Conservation (phyloP, 1,140 invertebrate species). For the Zaprionus capensis region DNA sequence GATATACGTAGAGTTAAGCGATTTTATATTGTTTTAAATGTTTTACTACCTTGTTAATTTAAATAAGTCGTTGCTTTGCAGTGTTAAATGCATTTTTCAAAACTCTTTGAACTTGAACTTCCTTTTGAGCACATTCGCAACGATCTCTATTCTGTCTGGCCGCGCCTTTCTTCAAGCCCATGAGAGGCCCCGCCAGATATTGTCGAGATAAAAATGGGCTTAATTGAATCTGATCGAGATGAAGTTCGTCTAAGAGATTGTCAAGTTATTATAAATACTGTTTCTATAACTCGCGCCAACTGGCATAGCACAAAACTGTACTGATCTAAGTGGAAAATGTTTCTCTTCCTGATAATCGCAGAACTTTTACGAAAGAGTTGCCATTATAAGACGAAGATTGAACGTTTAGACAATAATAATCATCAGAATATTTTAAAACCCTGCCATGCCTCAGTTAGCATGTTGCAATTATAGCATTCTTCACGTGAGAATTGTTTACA, state of each 20-base stretch:
- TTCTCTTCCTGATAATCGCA: conserved; percentile 59
- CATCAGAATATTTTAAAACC: conserved; percentile 67
- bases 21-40: conserved; percentile 50
- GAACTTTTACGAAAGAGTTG: background rate
- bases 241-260: conserved; percentile 41
- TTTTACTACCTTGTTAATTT: conserved; percentile 15
- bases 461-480: conserved; percentile 56
- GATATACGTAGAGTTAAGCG: conserved; percentile 64
- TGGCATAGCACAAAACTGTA: conserved; percentile 69
- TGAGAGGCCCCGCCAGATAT: conserved; percentile 27
- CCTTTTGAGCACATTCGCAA: conserved; percentile 34
- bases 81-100: conserved; percentile 43
- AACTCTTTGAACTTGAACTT: conserved; percentile 30
- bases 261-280: background rate
- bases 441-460: conserved; percentile 45
- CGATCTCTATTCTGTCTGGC: conserved; percentile 46
- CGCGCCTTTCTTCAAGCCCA: conserved; percentile 64
- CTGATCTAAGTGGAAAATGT: conserved; percentile 76
- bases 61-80: conserved; percentile 20
- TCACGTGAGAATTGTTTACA: conserved; percentile 49
- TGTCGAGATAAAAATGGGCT: conserved; percentile 55
- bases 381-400: conserved; percentile 65
- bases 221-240: conserved; percentile 43
- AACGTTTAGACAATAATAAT: conserved; percentile 73
- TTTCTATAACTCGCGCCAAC: conserved; percentile 33